Base-by-base conservation (phyloP, 2,113 vertebrate genomes). In the Mesocricetus auratus region DNA sequence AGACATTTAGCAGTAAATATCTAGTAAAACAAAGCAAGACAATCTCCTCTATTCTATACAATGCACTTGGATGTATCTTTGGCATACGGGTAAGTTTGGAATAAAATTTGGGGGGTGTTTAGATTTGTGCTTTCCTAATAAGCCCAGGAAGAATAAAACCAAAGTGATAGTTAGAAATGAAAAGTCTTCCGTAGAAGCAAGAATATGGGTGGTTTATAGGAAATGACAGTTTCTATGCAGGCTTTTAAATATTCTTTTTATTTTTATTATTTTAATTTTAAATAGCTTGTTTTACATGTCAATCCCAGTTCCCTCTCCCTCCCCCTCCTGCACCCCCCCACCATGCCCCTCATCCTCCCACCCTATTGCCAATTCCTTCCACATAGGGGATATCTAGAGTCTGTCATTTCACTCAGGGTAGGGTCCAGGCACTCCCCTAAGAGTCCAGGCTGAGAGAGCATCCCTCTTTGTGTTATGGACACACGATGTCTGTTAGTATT, bases 1-100 rank as follows among this genome's bases (percentile, higher is more conserved):
- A 31, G 58, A 88, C 73, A 75, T 75, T 3, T 58, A 86, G 0
- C 77, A 87, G 62, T 90, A 96, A 97, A 94, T 90, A 83, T 74
- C 94, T 87, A 95, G 36, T 17, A 89, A 86, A 71, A 66, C 36
- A 36, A 66, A 39, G 24, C 62, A 79, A 29, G 74, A 42, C 29
- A 62, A 42, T 79, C 68, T 47, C 36, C 3, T 88, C 39, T 69
- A 21, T 62, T 58, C 1, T 3, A 50, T 50, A 24, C 21, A 60
- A 10, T 45, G 13, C 33, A 47, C 13, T 3, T 56, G 53, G 53
- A 12, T 92, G 36, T 62, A 2, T 50, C 81, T 93, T 7, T 39
- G 69, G 62, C 21, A 33, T 77, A 42, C 22, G 74, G 10, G 33
- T 68, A 10, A 94, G 56, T 64, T 94, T 92, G 10, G n/a, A 90